Base-by-base conservation (phyloP, 2,888 invertebrate species). In the Cosmopolites sordidus region DNA sequence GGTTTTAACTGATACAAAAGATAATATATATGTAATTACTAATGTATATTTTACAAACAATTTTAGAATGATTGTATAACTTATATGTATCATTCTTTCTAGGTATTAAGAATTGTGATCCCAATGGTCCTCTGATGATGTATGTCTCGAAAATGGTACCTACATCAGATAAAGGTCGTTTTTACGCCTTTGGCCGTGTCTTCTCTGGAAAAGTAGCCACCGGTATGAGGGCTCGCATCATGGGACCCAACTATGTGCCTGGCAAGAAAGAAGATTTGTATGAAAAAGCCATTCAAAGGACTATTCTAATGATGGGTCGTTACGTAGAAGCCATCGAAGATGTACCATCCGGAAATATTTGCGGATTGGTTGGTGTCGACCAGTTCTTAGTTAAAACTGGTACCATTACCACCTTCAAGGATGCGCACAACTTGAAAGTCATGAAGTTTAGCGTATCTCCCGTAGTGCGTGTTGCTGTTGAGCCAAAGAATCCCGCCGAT, bases 361-460 rank as follows among this genome's bases (percentile, higher is more conserved):
- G 98, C 75, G 99, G 99, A 81, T 83, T 99, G 70, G 99, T 99
- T 64, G 99, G 99, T 71, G 98, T 99, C 45, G 99, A 99, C 82
- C 98, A 99, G 79, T 99, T 92, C 80, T 83, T 99, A 72, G 91
- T 99, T 54, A 99, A 99, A 78, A 99, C 98, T 62, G 99, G 99
- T 69, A 99, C 99, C 67, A 98, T 99, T 75, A 89, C 95, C 64
- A 99, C 99, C 29, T 97, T 82, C 82, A 98, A 99, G 79, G 94
- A 97, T 72, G 98, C 99, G 9, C 99, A 99, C 82, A 99, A 99
- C 84, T 89, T 99, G 92, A 80, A 87, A 82, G 95, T 98, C 65
- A 99, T 99, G 99, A 99, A 99, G 78, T 99, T 99, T 88, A 94
- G 93, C 66, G 99, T 99, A 48, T 97, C 96, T 2, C 99, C 99